These are phyloP conservation scores for Lagria hirta DNA, from an alignment of 2,888 invertebrate species.

Conservation along the genomic window DNA sequence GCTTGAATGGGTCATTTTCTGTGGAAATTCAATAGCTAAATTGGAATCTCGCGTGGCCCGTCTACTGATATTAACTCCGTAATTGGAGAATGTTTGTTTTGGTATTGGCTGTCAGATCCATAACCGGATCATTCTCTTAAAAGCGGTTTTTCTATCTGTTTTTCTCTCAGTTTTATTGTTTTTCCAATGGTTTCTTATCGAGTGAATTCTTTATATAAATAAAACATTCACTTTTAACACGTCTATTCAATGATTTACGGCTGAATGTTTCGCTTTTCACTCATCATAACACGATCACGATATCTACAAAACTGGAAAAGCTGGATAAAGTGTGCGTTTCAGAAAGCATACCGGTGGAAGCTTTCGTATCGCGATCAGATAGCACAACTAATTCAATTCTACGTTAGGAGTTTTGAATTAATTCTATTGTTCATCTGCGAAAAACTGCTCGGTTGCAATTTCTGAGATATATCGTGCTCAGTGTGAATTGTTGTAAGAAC, in stretches of 20 bases:
- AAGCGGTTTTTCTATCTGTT: slow-evolving; percentile 3
- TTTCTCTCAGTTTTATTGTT: slow-evolving; percentile 13
- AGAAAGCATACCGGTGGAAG: too few relatives aligned
- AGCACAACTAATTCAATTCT: too few relatives aligned
- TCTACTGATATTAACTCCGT: slow-evolving; percentile 4
- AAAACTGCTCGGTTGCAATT: too few relatives aligned
- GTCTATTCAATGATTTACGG: slow-evolving; percentile 6
- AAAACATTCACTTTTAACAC: slow-evolving; percentile 10
- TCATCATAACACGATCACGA: too few relatives aligned
- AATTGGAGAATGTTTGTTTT: slow-evolving; percentile 15
- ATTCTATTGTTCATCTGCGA: too few relatives aligned
- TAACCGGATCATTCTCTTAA: slow-evolving; percentile 11
- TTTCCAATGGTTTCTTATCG: not conserved
- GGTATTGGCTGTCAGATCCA: slow-evolving; percentile 13
- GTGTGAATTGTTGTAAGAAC: too few relatives aligned
- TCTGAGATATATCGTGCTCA: too few relatives aligned
- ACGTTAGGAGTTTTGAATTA: too few relatives aligned
- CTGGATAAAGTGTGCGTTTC: too few relatives aligned
- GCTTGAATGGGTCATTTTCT: slow-evolving; percentile 9
- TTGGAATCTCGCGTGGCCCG: slow-evolving; percentile 2
- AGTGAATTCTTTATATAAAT: slow-evolving; percentile 11
- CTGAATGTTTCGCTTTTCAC: too few relatives aligned
- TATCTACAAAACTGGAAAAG: too few relatives aligned
- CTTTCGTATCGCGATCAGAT: too few relatives aligned
- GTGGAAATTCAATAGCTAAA: slow-evolving; percentile 5